phyloP scores from a whole-genome alignment of 2,113 vertebrate species.

The Lepidothrix coronata region DNA sequence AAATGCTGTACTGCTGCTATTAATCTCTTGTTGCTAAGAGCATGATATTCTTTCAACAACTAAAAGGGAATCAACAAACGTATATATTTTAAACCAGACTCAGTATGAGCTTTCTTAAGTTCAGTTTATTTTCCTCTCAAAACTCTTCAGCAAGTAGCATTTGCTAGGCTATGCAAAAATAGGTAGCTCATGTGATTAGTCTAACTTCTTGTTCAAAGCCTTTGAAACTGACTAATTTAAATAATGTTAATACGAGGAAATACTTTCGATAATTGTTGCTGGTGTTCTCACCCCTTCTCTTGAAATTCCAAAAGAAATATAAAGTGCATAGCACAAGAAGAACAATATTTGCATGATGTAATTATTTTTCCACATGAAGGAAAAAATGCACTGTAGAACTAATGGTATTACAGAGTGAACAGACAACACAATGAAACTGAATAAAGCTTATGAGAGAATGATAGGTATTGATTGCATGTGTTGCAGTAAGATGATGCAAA shows the following conservation, averaged over 20 bases:
- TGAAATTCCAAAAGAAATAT: slow-evolving; percentile 43
- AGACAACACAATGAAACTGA: neutral
- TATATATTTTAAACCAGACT: slow-evolving; percentile 43
- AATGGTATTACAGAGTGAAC: neutral
- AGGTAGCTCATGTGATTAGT: neutral
- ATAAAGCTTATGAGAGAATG: neutral
- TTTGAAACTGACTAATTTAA: slow-evolving; percentile 49
- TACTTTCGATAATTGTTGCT: slow-evolving; percentile 39
- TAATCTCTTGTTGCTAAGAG: slow-evolving; percentile 18
- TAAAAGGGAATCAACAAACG: slow-evolving; percentile 1
- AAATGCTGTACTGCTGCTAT: neutral
- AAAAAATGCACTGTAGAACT: slow-evolving; percentile 2
- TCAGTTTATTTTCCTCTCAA: slow-evolving; percentile 53
- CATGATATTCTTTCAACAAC: slow-evolving; percentile 39
- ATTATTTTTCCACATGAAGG: slow-evolving; percentile 19
- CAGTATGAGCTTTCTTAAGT: slow-evolving; percentile 32
- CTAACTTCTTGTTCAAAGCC: slow-evolving; percentile 53
- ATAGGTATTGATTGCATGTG: neutral
- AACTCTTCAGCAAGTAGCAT: neutral
- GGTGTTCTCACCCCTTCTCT: slow-evolving; percentile 1
- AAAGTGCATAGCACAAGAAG: slow-evolving; percentile 33
- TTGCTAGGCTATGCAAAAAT: slow-evolving; percentile 29
- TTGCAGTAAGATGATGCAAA: neutral
- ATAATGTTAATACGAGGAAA: slow-evolving; percentile 38
- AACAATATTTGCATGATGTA: slow-evolving; percentile 59